Base-by-base conservation (phyloP, 2,888 invertebrate genomes). In the Octonoba sinensis region DNA sequence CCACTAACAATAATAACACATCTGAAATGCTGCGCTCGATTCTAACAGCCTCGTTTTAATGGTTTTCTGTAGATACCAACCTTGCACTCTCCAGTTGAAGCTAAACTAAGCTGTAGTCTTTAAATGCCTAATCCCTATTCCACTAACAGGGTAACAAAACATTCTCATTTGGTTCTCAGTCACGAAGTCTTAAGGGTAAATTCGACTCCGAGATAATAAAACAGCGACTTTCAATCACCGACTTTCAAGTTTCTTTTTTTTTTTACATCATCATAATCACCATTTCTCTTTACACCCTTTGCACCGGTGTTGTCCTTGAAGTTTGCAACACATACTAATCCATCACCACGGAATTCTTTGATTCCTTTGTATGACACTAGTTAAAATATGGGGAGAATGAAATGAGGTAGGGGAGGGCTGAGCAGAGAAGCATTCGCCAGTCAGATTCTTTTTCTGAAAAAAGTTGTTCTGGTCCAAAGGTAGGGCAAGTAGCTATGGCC, bases 181-280 rank as follows among this genome's bases (percentile, higher is more conserved):
- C 79, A 79, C 79, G 73, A 79, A 60, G 54, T 18, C 60, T 72
- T 22, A 27, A 8, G 27, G 72, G 70, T 59, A 27, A 71, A 22
- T 49, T 24, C 27, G 36, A 47, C 56, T 56, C 24, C 49, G 62
- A 69, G 57, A 66, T 66, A 56, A 78, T 66, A 73, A 73, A 59
- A 71, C 79, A 79, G 54, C 56, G 79, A 79, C 79, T 67, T 79
- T 73, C 79, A 79, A 79, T 79, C 79, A 79, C 79, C 62, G 47
- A 54, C 65, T 49, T 51, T 51, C 65, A 64, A 36, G 54, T 70
- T 60, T 54, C 67, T 73, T 62, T 69, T 67, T 73, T 72, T 67
- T 67, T 62, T 67, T 62, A 62, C 62, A 62, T 62, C 62, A 44
- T 44, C 62, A 36, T 36, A 36, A 36, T 36, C 36, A 36, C 36